Evolutionary conservation across 2,113 vertebrate species (phyloP).

Genomic region (Catharus fuscescens): DNA sequence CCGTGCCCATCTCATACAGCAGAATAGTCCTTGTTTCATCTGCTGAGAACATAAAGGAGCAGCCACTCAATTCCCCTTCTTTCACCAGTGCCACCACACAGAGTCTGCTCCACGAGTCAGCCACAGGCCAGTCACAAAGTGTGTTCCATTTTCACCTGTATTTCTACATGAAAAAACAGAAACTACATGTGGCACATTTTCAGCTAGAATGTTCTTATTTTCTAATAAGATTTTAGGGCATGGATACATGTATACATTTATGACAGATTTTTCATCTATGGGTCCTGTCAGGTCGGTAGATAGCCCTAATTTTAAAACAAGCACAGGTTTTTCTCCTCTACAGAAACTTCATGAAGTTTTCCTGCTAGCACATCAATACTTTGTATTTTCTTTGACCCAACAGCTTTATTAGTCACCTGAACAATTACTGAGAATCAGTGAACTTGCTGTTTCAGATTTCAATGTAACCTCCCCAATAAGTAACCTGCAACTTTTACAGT

Average conservation of each 20-base stretch:
- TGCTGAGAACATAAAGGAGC: background rate
- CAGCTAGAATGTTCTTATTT: background rate
- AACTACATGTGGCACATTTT: background rate
- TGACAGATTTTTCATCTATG: background rate
- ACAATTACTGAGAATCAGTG: background rate
- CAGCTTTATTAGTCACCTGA: background rate
- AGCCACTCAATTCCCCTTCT: background rate
- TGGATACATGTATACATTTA: background rate
- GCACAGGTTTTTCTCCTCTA: background rate
- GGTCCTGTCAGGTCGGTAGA: background rate
- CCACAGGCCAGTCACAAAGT: rapidly evolving
- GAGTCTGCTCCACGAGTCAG: rapidly evolving
- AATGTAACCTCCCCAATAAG: background rate
- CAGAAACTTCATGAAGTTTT: background rate
- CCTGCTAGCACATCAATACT: background rate
- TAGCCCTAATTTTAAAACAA: background rate
- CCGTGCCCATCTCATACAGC: background rate
- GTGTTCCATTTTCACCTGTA: rapidly evolving
- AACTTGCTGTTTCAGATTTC: background rate
- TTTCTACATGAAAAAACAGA: background rate
- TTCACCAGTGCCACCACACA: background rate
- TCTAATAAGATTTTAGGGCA: background rate
- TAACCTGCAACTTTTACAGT: background rate
- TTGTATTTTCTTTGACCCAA: background rate
- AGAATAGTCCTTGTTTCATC: background rate